These are phyloP conservation scores for Tanypteryx hageni DNA, from an alignment of 2,888 invertebrate genomes.

Conservation along the genomic window DNA sequence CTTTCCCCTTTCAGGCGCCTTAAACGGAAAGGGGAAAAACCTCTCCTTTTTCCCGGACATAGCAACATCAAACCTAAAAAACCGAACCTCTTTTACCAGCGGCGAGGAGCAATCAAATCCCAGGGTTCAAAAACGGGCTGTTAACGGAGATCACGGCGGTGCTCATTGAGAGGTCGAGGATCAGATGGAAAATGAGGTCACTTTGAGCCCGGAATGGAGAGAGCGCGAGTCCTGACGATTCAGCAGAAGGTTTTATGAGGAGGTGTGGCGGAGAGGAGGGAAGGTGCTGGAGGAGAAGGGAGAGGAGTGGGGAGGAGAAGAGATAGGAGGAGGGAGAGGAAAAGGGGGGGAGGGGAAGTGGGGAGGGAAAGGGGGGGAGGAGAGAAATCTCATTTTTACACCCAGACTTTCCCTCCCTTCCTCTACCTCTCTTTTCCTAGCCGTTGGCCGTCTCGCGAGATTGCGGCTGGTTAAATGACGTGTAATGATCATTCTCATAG, in stretches of 20 bases:
- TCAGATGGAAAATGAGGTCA: not conserved
- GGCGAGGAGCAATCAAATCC: not conserved
- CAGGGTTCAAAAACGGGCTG: not conserved
- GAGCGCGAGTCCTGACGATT: not conserved
- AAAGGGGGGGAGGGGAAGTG: not conserved
- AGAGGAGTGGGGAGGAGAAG: not conserved
- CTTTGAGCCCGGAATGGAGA: not conserved
- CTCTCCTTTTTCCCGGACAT: not conserved
- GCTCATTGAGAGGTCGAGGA: not conserved
- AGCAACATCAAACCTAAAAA: not conserved
- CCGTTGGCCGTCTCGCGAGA: not conserved
- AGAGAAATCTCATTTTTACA: not conserved
- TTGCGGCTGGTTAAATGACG: not conserved
- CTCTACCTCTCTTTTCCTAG: no score
- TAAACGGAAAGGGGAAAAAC: not conserved
- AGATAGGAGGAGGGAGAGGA: no score
- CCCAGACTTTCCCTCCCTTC: not conserved
- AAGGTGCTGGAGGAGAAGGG: conserved; percentile 21
- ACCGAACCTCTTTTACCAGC: not conserved
- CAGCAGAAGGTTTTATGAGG: not conserved
- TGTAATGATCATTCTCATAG: conserved; percentile 12
- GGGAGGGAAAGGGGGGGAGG: not conserved
- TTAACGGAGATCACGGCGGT: not conserved
- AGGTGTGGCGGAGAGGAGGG: no score
- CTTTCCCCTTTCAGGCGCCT: not conserved